Evolutionary conservation across 2,797 vertebrate genomes (phyloP).

Genomic region (Hydrocynus forskahlii): DNA sequence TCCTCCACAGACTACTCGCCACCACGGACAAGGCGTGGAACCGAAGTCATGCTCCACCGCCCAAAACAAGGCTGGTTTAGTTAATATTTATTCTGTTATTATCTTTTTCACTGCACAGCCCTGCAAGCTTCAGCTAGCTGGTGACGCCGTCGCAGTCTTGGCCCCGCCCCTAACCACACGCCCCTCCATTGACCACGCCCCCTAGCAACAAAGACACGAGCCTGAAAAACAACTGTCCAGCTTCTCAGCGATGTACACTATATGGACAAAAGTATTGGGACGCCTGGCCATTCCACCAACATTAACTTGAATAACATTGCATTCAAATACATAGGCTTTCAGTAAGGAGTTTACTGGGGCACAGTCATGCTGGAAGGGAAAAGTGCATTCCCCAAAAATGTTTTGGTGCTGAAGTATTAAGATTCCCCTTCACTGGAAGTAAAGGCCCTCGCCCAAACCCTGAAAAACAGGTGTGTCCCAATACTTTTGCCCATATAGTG

Average conservation of each 20-base stretch:
- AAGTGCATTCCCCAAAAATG: too few relatives aligned
- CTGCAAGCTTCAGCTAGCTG: constrained; percentile 66
- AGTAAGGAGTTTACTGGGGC: too few relatives aligned
- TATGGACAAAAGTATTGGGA: too few relatives aligned
- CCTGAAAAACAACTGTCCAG: not conserved
- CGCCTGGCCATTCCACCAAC: too few relatives aligned
- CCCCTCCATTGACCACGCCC: constrained; percentile 47
- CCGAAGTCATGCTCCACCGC: constrained; percentile 15
- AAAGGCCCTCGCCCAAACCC: too few relatives aligned
- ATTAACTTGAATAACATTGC: too few relatives aligned
- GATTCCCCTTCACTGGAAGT: too few relatives aligned
- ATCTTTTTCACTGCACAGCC: constrained; percentile 61
- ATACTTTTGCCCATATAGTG: too few relatives aligned
- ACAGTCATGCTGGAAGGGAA: too few relatives aligned
- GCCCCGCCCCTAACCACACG: constrained; percentile 54
- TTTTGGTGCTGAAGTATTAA: too few relatives aligned
- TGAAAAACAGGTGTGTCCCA: too few relatives aligned
- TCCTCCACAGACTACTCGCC: not conserved
- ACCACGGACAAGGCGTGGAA: not conserved
- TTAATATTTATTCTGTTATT: not conserved
- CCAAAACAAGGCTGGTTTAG: not conserved
- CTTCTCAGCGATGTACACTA: not conserved
- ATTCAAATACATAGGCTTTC: too few relatives aligned
- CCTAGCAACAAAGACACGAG: constrained; percentile 28
- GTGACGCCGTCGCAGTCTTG: constrained; percentile 66